Evolutionary conservation across 2,888 invertebrate species (phyloP).

Genomic region (Hyposoter didymator): DNA sequence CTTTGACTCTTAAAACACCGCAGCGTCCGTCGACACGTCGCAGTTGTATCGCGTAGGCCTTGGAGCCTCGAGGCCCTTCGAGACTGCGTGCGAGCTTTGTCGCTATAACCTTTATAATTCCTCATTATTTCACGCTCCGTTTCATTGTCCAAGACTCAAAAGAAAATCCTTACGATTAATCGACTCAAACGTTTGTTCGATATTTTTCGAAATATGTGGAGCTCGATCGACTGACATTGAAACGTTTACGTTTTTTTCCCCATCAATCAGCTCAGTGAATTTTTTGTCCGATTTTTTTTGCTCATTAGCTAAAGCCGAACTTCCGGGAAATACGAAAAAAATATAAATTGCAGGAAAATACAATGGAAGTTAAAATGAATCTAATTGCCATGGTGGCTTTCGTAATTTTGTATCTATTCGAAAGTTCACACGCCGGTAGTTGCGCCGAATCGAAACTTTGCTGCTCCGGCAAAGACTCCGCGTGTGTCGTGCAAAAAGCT

Average conservation of each 20-base stretch:
- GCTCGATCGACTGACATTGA: too few species aligned
- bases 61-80: slow-evolving; percentile 71
- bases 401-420: slow-evolving; percentile 55
- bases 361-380: slow-evolving; percentile 45
- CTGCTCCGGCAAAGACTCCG: slow-evolving; percentile 93
- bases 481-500: slow-evolving; percentile 94
- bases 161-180: neutral
- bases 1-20: slow-evolving; percentile 72
- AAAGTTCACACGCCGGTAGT: slow-evolving; percentile 86
- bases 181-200: neutral
- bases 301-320: too few species aligned
- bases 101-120: slow-evolving; percentile 14
- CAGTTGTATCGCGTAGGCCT: slow-evolving; percentile 72
- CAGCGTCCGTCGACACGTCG: slow-evolving; percentile 71
- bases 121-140: neutral
- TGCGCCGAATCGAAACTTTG: slow-evolving; percentile 92
- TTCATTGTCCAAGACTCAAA: neutral
- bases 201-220: neutral
- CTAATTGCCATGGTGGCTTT: slow-evolving; percentile 31
- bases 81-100: slow-evolving; percentile 40
- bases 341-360: neutral
- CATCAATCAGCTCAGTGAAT: too few species aligned
- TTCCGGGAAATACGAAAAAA: neutral
- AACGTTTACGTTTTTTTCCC: too few species aligned
- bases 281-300: too few species aligned